These are phyloP conservation scores for Ochlodes sylvanus DNA, from an alignment of 2,888 invertebrate species.

Conservation along the genomic window DNA sequence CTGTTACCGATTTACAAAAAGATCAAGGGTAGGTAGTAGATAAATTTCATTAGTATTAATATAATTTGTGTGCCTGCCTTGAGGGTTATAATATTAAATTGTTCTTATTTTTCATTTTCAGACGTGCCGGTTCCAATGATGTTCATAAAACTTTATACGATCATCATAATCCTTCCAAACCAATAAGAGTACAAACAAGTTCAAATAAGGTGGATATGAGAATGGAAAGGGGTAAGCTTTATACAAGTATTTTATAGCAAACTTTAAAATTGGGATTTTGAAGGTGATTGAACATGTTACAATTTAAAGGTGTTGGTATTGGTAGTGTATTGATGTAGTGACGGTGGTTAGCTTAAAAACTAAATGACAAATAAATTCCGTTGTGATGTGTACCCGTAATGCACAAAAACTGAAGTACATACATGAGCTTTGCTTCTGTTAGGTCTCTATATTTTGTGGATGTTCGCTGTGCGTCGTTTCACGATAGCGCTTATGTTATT, in stretches of 20 bases:
- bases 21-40: constrained; percentile 65
- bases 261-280: no score
- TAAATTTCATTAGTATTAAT: neutral
- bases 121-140: constrained; percentile 63
- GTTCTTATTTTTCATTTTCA: constrained; percentile 48
- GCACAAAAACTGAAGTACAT: no score
- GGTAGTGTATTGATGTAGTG: no score
- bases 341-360: no score
- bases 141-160: constrained; percentile 74
- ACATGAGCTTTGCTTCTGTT: no score
- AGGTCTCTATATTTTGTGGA: no score
- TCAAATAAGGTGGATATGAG: constrained; percentile 70
- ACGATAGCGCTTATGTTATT: no score
- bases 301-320: no score
- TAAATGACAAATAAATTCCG: no score
- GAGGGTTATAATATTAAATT: neutral
- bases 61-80: neutral
- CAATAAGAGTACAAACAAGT: constrained; percentile 87
- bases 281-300: no score
- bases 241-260: neutral
- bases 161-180: constrained; percentile 86
- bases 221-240: constrained; percentile 71
- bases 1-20: constrained; percentile 68
- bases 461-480: no score
- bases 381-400: no score